These are phyloP conservation scores for Orthosia cruda DNA, from an alignment of 2,888 invertebrate species.

Conservation along the genomic window DNA sequence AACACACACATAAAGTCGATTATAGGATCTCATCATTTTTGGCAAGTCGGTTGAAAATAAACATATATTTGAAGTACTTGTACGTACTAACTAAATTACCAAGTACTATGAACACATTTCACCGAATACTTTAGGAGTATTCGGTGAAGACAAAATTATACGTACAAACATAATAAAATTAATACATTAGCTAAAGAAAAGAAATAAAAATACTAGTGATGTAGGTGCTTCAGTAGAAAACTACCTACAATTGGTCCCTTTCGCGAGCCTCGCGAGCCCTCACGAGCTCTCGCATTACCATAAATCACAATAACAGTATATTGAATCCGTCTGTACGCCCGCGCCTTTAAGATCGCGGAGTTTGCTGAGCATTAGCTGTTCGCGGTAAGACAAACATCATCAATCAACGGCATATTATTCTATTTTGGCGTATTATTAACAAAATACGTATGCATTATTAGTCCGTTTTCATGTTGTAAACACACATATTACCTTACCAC, in stretches of 20 bases:
- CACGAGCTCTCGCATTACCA: slow-evolving; percentile 55
- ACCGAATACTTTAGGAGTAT: not conserved
- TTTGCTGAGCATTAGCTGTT: slow-evolving; percentile 54
- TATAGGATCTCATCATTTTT: too few relatives aligned
- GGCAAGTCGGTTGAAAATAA: too few relatives aligned
- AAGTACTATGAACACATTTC: not conserved
- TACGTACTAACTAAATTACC: not conserved
- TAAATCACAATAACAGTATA: slow-evolving; percentile 67
- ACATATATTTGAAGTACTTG: too few relatives aligned
- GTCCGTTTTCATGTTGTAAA: too few relatives aligned
- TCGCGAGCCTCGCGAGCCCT: slow-evolving; percentile 12
- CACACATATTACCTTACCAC: too few relatives aligned
- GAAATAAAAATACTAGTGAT: slow-evolving; percentile 14
- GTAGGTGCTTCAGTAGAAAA: slow-evolving; percentile 32
- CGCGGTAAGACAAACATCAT: slow-evolving; percentile 25
- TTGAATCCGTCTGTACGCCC: slow-evolving; percentile 50
- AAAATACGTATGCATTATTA: not conserved
- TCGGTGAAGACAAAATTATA: slow-evolving; percentile 8
- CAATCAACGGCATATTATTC: slow-evolving; percentile 33
- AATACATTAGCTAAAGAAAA: slow-evolving; percentile 19
- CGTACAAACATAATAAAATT: slow-evolving; percentile 19
- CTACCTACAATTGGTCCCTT: slow-evolving; percentile 44
- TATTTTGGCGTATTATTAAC: not conserved
- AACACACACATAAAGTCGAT: too few relatives aligned
- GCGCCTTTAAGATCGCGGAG: slow-evolving; percentile 12